Evolutionary conservation across 1,140 invertebrate genomes (phyloP).

Genomic region (Diachasmimorpha longicaudata): DNA sequence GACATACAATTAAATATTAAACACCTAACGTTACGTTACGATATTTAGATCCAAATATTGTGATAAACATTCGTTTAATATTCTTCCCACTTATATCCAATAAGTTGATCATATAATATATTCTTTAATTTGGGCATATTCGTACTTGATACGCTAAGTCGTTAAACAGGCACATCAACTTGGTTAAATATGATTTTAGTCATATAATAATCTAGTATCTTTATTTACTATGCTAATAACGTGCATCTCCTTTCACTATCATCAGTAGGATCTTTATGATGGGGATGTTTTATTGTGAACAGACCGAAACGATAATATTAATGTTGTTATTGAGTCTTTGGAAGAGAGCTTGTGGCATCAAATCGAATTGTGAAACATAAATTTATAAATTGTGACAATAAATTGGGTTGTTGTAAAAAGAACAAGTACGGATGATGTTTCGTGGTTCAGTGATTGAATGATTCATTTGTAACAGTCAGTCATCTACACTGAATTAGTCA

Average conservation of each 20-base stretch:
- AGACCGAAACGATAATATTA: not conserved
- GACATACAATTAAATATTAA: not conserved
- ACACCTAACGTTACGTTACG: not conserved
- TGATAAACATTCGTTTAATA: slow-evolving; percentile 9
- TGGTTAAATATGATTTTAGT: slow-evolving; percentile 47
- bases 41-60: not conserved
- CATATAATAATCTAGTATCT: not conserved
- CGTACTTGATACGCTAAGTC: slow-evolving; percentile 47
- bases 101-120: not conserved
- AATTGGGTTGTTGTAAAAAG: too few relatives aligned
- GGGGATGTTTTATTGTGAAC: too few relatives aligned
- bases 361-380: not conserved
- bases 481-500: too few relatives aligned
- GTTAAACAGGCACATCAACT: slow-evolving; percentile 61
- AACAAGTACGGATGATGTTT: too few relatives aligned
- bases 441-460: too few relatives aligned
- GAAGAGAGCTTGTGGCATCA: not conserved
- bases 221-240: not conserved
- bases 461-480: too few relatives aligned
- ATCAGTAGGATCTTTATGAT: not conserved
- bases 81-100: slow-evolving; percentile 14
- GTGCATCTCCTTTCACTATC: not conserved
- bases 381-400: not conserved
- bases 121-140: slow-evolving; percentile 24
- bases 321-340: not conserved